These are phyloP conservation scores for Oikopleura dioica DNA, from an alignment of 23 tunicate genomes.

Conservation along the genomic window DNA sequence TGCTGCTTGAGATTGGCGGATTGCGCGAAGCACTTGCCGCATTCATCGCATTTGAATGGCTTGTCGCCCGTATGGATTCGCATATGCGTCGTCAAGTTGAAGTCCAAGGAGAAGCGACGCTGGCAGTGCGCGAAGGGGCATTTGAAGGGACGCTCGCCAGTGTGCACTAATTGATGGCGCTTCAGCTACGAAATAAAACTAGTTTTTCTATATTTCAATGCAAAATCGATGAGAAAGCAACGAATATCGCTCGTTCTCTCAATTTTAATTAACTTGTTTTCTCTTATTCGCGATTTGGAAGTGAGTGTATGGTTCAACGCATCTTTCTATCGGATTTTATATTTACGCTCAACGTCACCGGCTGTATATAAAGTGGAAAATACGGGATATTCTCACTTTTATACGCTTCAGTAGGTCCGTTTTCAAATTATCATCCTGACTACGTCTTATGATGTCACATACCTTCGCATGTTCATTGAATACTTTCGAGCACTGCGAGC, in stretches of 20 bases:
- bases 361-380: too few species aligned
- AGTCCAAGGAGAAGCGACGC: background rate
- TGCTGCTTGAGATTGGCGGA: conserved; percentile 3
- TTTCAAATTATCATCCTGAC: too few species aligned
- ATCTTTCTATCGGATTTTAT: too few species aligned
- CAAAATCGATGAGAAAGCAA: too few species aligned
- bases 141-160: conserved; percentile 2
- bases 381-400: too few species aligned
- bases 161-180: background rate
- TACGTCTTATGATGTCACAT: too few species aligned
- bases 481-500: background rate
- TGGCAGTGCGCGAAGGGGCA: background rate
- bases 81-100: conserved; percentile 3
- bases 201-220: background rate
- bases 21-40: conserved; percentile 5
- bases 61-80: conserved; percentile 4
- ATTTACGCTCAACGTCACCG: too few species aligned
- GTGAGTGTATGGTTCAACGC: too few species aligned
- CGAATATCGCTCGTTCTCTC: too few species aligned
- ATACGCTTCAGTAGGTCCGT: too few species aligned
- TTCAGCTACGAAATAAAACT: background rate
- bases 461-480: background rate
- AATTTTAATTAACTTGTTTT: too few species aligned
- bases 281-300: too few species aligned
- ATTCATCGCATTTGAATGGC: background rate